Percentiles rank a stretch among this genome's conserved stretches.
phyloP scores from a whole-genome alignment of 2,888 invertebrate species.

The Dynastes maya region DNA sequence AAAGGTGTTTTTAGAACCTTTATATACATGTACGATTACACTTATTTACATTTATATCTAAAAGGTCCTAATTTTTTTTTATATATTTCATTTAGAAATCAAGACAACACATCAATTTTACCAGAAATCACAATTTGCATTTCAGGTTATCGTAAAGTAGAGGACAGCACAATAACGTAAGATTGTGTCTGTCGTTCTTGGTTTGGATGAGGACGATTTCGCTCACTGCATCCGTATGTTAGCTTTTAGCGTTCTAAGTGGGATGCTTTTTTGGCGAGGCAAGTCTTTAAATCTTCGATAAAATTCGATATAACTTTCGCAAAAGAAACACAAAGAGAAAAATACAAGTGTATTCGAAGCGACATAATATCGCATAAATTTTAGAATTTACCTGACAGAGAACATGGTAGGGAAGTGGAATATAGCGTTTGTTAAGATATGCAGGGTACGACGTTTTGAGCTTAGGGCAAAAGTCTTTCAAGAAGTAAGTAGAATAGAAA shows the following conservation, averaged over 20 bases:
- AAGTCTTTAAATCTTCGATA: slow-evolving; percentile 14
- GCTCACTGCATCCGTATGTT: slow-evolving; percentile 13
- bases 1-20: too few species aligned
- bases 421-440: too few species aligned
- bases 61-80: neutral
- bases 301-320: slow-evolving; percentile 26
- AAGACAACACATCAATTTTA: neutral
- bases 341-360: neutral
- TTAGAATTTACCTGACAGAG: slow-evolving; percentile 2
- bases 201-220: slow-evolving; percentile 10
- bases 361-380: slow-evolving; percentile 29
- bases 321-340: slow-evolving; percentile 8
- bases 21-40: too few species aligned
- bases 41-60: too few species aligned
- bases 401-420: neutral
- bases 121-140: slow-evolving; percentile 9
- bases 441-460: too few species aligned
- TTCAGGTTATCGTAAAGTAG: slow-evolving; percentile 9
- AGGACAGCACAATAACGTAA: neutral
- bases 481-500: too few species aligned
- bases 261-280: slow-evolving; percentile 23
- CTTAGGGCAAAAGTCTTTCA: too few species aligned
- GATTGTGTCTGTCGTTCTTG: slow-evolving; percentile 1
- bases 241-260: slow-evolving; percentile 25
- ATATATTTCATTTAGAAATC: neutral